These are phyloP conservation scores for Thamnophis sirtalis DNA, from an alignment of 2,113 vertebrate genomes.

Conservation along the genomic window DNA sequence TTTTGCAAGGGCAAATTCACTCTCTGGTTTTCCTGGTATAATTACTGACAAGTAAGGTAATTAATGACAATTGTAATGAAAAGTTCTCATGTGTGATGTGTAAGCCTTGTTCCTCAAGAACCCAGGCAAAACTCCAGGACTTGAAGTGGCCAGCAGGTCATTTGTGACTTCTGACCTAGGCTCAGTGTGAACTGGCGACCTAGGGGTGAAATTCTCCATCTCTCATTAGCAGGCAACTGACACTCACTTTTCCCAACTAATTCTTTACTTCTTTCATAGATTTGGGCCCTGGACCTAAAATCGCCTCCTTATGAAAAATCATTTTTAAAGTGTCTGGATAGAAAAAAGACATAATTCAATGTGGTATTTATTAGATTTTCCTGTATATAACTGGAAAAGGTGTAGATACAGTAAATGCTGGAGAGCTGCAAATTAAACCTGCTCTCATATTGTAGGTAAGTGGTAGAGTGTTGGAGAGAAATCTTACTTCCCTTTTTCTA, in stretches of 20 bases:
- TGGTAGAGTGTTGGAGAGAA: neutral
- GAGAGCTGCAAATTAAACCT: neutral
- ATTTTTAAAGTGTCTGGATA: neutral
- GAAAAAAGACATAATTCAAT: rapidly evolving
- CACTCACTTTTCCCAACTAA: neutral
- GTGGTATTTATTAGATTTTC: neutral
- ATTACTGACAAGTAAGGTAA: neutral
- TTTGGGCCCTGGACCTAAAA: neutral
- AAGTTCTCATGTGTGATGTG: neutral
- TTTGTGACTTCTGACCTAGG: neutral
- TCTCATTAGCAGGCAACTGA: conserved; percentile 1
- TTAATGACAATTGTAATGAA: neutral
- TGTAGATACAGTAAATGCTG: neutral
- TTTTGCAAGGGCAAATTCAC: neutral
- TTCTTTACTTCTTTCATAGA: neutral
- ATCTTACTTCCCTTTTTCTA: neutral
- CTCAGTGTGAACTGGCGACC: conserved; percentile 12
- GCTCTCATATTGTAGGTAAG: neutral
- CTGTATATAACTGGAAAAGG: neutral
- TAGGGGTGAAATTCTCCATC: conserved; percentile 11
- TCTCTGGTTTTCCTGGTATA: neutral
- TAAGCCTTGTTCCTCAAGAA: neutral
- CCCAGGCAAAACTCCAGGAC: neutral
- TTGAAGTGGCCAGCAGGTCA: neutral
- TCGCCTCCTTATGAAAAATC: neutral